Percentiles rank a stretch among this genome's conserved stretches.
Evolutionary conservation across 2,113 vertebrate species (phyloP).

Genomic region (Myotis lucifugus): DNA sequence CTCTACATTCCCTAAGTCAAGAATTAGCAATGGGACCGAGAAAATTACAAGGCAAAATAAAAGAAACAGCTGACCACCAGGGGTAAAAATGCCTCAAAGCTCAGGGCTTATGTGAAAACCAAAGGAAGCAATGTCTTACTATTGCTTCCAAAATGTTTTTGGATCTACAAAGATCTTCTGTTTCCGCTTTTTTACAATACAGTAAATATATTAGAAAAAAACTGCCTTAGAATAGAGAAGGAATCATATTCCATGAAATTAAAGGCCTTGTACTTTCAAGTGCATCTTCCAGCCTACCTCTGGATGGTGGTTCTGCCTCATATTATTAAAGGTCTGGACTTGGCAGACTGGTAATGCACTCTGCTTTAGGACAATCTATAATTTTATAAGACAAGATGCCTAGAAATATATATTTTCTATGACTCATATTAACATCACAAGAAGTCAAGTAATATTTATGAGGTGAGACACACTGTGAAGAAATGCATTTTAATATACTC

Average conservation of each 20-base stretch:
- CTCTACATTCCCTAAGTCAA: not conserved
- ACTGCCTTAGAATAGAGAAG: conserved; percentile 19
- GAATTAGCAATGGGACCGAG: not conserved
- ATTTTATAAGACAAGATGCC: conserved; percentile 41
- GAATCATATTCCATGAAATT: not conserved
- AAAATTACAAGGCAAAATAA: not conserved
- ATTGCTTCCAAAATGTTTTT: conserved; percentile 28
- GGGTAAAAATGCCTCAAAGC: not conserved
- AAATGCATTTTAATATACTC: not conserved
- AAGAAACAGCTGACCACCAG: not conserved
- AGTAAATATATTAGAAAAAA: conserved; percentile 32
- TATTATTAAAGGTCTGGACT: not conserved
- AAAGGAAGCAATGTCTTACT: not conserved
- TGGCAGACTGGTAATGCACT: not conserved
- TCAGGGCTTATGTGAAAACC: conserved; percentile 12
- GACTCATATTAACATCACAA: conserved; percentile 26
- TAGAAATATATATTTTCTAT: conserved; percentile 19
- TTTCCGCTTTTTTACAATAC: conserved; percentile 26
- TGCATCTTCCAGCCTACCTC: conserved; percentile 1
- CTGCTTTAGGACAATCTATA: conserved; percentile 31
- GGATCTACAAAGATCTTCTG: not conserved
- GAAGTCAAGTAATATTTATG: conserved; percentile 29
- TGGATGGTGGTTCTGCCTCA: not conserved
- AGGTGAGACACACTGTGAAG: conserved; percentile 2
- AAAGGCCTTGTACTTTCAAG: not conserved